Percentiles rank a stretch among this genome's conserved stretches.
Conservation (phyloP, 2,113 vertebrate species). For the Arenaria interpres region DNA sequence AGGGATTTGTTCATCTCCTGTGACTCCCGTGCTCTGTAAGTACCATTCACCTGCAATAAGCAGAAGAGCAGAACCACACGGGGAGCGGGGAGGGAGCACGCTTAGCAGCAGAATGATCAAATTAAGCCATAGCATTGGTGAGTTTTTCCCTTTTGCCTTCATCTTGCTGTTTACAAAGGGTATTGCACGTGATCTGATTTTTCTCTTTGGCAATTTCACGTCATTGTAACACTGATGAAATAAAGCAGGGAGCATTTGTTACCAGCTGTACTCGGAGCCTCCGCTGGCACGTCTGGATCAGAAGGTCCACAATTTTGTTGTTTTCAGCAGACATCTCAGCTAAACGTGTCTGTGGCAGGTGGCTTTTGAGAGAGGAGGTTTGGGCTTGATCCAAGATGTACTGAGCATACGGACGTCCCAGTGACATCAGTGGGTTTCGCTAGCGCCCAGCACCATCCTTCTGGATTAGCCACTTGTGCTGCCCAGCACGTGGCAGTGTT, state of each 20-base stretch:
- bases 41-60: neutral
- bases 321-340: conserved; percentile 27
- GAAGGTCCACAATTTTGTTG: neutral
- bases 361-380: neutral
- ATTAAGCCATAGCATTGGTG: neutral
- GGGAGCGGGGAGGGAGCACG: neutral
- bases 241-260: neutral
- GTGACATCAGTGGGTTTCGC: neutral
- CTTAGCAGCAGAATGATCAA: neutral
- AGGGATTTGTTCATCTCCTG: neutral
- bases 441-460: neutral
- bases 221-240: neutral
- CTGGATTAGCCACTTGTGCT: neutral
- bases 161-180: neutral
- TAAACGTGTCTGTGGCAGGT: neutral
- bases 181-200: neutral
- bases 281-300: neutral
- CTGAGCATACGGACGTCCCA: neutral
- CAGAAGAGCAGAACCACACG: neutral
- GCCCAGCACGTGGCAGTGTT: neutral
- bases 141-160: neutral
- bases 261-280: neutral
- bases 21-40: neutral
- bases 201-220: conserved; percentile 11
- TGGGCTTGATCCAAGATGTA: neutral